Conservation (phyloP, 2,113 vertebrate genomes). For the Lycocorax pyrrhopterus region DNA sequence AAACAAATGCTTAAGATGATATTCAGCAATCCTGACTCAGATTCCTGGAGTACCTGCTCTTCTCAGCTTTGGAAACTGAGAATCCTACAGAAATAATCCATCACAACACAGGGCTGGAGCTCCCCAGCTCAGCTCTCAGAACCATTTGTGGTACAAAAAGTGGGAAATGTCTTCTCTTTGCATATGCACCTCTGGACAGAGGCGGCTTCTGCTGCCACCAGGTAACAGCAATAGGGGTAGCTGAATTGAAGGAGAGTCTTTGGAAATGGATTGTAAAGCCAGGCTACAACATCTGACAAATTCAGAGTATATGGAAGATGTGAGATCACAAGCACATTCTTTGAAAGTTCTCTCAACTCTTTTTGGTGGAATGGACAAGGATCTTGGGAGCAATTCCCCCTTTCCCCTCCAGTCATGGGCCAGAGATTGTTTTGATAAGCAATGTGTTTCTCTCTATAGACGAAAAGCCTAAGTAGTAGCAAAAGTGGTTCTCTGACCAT, state of each 20-base stretch:
- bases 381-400: not conserved
- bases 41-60: not conserved
- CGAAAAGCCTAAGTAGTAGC: not conserved
- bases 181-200: not conserved
- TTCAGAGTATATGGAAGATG: not conserved
- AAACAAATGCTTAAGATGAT: not conserved
- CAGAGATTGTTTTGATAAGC: not conserved
- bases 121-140: not conserved
- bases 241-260: accelerated
- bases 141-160: not conserved
- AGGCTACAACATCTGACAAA: not conserved
- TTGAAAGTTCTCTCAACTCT: not conserved
- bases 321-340: not conserved
- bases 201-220: not conserved
- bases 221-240: not conserved
- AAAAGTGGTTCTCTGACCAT: not conserved
- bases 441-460: not conserved
- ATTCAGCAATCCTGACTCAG: not conserved
- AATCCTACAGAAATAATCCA: not conserved
- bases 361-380: not conserved
- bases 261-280: not conserved
- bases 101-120: not conserved
- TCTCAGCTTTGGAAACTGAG: not conserved
- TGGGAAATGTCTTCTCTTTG: not conserved
- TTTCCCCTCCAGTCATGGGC: not conserved